These are phyloP conservation scores for Autographa pulchrina DNA, from an alignment of 2,888 invertebrate species.

Conservation along the genomic window DNA sequence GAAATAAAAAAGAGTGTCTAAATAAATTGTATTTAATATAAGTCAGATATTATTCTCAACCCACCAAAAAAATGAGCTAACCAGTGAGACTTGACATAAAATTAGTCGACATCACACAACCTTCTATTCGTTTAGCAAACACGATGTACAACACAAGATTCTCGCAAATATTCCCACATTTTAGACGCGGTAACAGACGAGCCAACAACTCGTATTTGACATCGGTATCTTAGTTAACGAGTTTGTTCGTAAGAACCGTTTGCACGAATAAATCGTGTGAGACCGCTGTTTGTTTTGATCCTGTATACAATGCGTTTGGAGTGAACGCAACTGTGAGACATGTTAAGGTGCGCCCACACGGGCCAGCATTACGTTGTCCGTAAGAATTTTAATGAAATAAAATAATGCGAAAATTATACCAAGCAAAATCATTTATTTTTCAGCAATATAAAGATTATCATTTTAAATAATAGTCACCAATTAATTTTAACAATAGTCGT, in stretches of 20 bases:
- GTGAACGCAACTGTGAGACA: neutral
- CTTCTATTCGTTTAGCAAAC: neutral
- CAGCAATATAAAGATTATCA: no score
- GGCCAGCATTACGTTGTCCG: neutral
- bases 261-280: constrained; percentile 3
- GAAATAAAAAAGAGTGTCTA: no score
- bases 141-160: neutral
- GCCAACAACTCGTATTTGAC: neutral
- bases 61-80: neutral
- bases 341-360: neutral
- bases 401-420: no score
- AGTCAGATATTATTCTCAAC: neutral
- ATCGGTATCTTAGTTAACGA: constrained; percentile 3
- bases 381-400: no score
- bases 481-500: no score
- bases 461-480: no score
- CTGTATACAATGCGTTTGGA: neutral
- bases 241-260: neutral
- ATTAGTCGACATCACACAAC: neutral
- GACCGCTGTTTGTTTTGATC: neutral
- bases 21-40: no score
- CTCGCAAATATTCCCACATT: neutral
- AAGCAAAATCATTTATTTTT: no score
- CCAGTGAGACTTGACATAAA: neutral
- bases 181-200: neutral